Conservation (phyloP, 2,888 invertebrate species). For the Pediacus dermestoides region DNA sequence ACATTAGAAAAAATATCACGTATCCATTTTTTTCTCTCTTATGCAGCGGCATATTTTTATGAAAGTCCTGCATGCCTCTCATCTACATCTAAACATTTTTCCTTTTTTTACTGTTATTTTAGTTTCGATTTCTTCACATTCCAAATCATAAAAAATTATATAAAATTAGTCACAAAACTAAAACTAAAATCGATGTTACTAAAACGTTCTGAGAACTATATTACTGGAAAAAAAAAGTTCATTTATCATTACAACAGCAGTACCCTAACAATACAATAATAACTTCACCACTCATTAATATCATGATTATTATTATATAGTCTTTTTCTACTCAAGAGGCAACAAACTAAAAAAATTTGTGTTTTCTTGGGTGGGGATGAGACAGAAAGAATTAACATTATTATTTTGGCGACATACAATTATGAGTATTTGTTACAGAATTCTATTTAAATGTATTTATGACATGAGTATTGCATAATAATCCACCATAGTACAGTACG, state of each 20-base stretch:
- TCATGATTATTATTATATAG: slow-evolving; percentile 19
- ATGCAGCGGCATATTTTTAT: slow-evolving; percentile 5
- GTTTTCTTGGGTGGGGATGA: too few species aligned
- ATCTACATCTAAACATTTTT: too few species aligned
- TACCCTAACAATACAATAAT: slow-evolving; percentile 31
- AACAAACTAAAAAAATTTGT: background rate
- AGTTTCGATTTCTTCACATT: too few species aligned
- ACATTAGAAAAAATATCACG: slow-evolving; percentile 69
- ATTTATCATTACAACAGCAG: slow-evolving; percentile 52
- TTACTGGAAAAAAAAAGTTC: slow-evolving; percentile 37
- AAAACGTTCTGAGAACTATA: slow-evolving; percentile 20
- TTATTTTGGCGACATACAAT: slow-evolving; percentile 1
- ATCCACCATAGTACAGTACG: slow-evolving; percentile 38
- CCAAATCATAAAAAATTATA: too few species aligned
- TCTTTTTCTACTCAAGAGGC: background rate
- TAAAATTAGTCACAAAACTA: too few species aligned
- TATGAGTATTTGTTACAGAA: slow-evolving; percentile 21
- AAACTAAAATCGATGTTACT: too few species aligned
- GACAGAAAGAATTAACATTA: too few species aligned
- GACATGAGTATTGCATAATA: slow-evolving; percentile 10
- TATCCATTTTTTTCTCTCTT: slow-evolving; percentile 38
- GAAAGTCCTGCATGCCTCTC: too few species aligned
- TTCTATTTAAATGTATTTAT: slow-evolving; percentile 22
- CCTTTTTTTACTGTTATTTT: too few species aligned
- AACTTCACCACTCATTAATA: slow-evolving; percentile 17